These are phyloP conservation scores for Elysia crispata DNA, from an alignment of 2,888 invertebrate species.

Conservation along the genomic window DNA sequence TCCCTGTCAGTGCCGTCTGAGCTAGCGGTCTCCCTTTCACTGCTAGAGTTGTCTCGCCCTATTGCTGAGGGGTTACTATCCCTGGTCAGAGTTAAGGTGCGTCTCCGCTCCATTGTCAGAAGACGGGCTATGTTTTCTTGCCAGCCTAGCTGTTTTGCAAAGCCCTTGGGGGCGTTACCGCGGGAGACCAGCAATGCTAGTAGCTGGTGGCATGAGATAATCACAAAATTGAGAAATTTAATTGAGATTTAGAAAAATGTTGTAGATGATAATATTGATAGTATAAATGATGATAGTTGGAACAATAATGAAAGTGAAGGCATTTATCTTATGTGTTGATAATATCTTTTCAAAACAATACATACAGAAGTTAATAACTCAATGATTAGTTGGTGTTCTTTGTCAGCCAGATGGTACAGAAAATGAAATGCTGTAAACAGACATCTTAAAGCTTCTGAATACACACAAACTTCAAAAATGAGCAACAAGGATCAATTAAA, in stretches of 20 bases:
- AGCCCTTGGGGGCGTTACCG: slow-evolving; percentile 66
- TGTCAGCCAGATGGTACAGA: no score
- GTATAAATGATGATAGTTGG: background rate
- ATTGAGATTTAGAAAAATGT: background rate
- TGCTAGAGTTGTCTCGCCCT: no score
- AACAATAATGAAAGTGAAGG: no score
- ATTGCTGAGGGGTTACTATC: slow-evolving; percentile 1
- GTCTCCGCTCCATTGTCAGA: slow-evolving; percentile 59
- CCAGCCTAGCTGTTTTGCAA: slow-evolving; percentile 79
- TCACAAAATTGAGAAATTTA: background rate
- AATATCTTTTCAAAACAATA: no score
- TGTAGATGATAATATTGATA: background rate
- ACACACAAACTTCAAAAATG: no score
- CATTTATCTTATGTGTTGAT: no score
- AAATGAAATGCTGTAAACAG: no score
- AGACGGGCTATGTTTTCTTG: slow-evolving; percentile 79
- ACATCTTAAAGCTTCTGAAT: no score
- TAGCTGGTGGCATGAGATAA: slow-evolving; percentile 59
- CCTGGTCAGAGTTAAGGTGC: slow-evolving; percentile 25
- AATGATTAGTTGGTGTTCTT: no score
- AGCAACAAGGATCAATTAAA: no score
- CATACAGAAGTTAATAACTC: no score
- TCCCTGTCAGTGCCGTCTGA: background rate
- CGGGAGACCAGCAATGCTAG: slow-evolving; percentile 69
- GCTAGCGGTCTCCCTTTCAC: background rate